These are phyloP conservation scores for Cheilosia vernalis DNA, from an alignment of 2,888 invertebrate species.

Conservation along the genomic window DNA sequence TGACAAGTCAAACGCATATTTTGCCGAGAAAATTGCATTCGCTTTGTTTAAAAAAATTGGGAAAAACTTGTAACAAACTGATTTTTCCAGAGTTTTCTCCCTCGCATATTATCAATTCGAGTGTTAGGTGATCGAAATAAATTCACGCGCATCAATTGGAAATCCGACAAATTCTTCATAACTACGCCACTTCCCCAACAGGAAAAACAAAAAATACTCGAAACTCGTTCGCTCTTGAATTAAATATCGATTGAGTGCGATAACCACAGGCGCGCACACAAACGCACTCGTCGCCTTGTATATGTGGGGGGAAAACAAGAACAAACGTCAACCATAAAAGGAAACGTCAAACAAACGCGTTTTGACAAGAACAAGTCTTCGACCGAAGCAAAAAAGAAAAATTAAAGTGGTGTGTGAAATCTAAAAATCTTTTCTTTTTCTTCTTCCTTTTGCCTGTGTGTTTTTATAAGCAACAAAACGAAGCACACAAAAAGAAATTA, in stretches of 20 bases:
- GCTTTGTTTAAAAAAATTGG: conserved; percentile 50
- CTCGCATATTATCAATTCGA: conserved; percentile 39
- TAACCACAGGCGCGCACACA: conserved; percentile 3
- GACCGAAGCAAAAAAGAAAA: conserved; percentile 17
- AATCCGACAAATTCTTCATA: conserved; percentile 32
- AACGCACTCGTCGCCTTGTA: conserved; percentile 17
- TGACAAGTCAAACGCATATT: conserved; percentile 59
- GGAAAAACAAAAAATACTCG: conserved; percentile 42
- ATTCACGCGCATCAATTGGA: neutral
- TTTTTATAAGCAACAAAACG: conserved; percentile 22
- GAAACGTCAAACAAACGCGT: conserved; percentile 72
- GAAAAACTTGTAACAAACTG: conserved; percentile 46
- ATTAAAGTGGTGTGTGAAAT: conserved; percentile 49
- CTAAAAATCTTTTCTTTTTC: conserved; percentile 44
- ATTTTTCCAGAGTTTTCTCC: conserved; percentile 50
- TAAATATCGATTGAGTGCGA: conserved; percentile 71
- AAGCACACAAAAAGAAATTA: conserved; percentile 30
- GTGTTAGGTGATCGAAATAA: conserved; percentile 26
- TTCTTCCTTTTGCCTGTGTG: conserved; percentile 41
- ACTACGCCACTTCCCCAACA: conserved; percentile 71
- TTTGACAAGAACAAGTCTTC: conserved; percentile 48
- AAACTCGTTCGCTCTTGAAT: conserved; percentile 62
- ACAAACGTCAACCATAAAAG: conserved; percentile 69
- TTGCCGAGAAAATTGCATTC: conserved; percentile 9
- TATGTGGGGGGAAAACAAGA: conserved; percentile 66